These are phyloP conservation scores for Meloidogyne exigua DNA, from an alignment of 1,140 invertebrate species.

Conservation along the genomic window DNA sequence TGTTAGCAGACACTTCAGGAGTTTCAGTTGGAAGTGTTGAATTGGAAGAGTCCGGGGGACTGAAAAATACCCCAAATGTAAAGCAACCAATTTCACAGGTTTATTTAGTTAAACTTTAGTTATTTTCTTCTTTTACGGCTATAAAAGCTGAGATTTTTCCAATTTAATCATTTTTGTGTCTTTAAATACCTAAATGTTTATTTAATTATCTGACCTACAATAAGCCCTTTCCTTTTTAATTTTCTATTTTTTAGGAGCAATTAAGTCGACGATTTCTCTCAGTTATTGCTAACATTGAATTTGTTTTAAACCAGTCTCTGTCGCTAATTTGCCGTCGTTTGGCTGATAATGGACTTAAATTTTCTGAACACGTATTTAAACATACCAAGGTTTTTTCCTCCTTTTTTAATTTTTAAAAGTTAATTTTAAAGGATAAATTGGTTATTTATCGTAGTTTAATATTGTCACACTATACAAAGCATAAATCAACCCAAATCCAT, in stretches of 20 bases:
- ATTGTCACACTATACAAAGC: conserved; percentile 43
- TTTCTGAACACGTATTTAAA: conserved; percentile 53
- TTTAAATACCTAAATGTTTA: too few species aligned
- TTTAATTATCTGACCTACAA: too few species aligned
- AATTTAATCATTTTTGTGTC: too few species aligned
- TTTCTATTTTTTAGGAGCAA: conserved; percentile 30
- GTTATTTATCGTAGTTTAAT: conserved; percentile 39
- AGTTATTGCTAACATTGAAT: conserved; percentile 55
- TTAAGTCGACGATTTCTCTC: conserved; percentile 51
- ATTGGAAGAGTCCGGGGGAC: background rate
- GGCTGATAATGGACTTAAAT: conserved; percentile 58
- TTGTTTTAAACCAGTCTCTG: conserved; percentile 41
- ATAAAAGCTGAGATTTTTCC: too few species aligned
- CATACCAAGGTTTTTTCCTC: conserved; percentile 36
- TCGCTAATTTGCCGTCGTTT: conserved; percentile 53
- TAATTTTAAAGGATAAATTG: conserved; percentile 43
- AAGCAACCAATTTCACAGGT: background rate
- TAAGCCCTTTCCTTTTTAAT: background rate
- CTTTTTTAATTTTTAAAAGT: conserved; percentile 12
- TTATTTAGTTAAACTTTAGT: background rate
- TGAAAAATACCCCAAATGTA: background rate
- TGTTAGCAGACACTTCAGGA: background rate
- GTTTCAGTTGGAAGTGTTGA: background rate
- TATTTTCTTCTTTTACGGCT: too few species aligned
- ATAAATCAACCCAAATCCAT: conserved; percentile 43